Evolutionary conservation across 2,113 vertebrate species (phyloP).

Genomic region (Aplodontia rufa): DNA sequence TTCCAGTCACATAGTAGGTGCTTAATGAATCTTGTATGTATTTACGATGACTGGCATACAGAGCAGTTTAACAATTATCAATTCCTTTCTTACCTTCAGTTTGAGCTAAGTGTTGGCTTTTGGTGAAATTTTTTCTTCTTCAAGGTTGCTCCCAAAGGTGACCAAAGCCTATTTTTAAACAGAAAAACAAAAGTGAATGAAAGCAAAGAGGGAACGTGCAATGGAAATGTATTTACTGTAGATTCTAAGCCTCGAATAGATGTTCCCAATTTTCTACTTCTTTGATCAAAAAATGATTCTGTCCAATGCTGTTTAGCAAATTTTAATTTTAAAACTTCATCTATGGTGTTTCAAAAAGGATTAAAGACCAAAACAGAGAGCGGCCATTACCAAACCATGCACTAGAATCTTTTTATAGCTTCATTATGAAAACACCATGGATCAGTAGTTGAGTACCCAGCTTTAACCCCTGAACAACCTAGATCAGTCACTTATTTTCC

Average conservation of each 20-base stretch:
- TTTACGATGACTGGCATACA: neutral
- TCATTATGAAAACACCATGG: neutral
- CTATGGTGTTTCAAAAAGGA: neutral
- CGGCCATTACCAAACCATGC: neutral
- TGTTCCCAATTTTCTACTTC: slow-evolving; percentile 3
- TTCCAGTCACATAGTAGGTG: neutral
- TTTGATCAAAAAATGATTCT: slow-evolving; percentile 31
- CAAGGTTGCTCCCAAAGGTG: neutral
- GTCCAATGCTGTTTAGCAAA: neutral
- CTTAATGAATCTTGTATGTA: neutral
- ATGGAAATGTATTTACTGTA: slow-evolving; percentile 34
- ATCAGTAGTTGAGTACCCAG: neutral
- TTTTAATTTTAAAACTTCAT: slow-evolving; percentile 23
- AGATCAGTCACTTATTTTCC: slow-evolving; percentile 23
- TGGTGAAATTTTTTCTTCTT: neutral
- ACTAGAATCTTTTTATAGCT: slow-evolving; percentile 1
- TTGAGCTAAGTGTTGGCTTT: neutral
- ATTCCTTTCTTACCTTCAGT: neutral
- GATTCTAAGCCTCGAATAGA: neutral
- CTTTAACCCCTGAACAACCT: slow-evolving; percentile 14
- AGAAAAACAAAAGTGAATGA: slow-evolving; percentile 9
- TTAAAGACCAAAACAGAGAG: neutral
- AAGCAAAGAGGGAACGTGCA: neutral
- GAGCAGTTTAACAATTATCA: neutral
- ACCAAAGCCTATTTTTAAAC: slow-evolving; percentile 56